Evolutionary conservation across 2,797 vertebrate species (phyloP).

Genomic region (Poecile montanus): DNA sequence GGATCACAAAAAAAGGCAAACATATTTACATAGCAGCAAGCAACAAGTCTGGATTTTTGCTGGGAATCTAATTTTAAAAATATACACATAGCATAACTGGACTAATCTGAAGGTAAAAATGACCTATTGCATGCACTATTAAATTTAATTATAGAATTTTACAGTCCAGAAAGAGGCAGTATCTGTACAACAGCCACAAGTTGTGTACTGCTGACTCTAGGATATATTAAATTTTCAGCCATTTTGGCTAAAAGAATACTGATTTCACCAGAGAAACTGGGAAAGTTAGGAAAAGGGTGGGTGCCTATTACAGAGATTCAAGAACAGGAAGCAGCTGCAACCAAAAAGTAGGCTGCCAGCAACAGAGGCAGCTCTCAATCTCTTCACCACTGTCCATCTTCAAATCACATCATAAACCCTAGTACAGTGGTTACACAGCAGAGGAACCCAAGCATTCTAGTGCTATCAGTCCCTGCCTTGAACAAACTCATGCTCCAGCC

Average conservation of each 20-base stretch:
- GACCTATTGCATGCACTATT: neutral
- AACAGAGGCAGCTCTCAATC: neutral
- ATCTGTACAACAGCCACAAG: neutral
- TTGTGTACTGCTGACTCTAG: neutral
- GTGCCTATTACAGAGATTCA: neutral
- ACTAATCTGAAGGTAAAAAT: neutral
- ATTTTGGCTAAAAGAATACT: neutral
- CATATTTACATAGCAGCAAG: neutral
- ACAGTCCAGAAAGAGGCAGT: neutral
- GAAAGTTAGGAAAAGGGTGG: neutral
- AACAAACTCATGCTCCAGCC: neutral
- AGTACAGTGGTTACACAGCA: neutral
- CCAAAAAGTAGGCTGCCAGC: neutral
- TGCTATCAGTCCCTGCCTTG: neutral
- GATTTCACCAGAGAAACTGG: neutral
- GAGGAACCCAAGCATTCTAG: neutral
- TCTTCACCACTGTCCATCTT: neutral
- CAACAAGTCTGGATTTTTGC: neutral
- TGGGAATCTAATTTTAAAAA: neutral
- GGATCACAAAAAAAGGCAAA: neutral
- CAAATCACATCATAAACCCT: neutral
- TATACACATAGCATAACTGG: neutral
- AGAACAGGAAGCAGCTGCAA: conserved; percentile 5
- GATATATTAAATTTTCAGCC: neutral
- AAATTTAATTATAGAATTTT: neutral